A percentile compares a stretch with the other conserved stretches of the same genome.
Conservation (phyloP, 2,113 vertebrate species). For the Anser cygnoides region DNA sequence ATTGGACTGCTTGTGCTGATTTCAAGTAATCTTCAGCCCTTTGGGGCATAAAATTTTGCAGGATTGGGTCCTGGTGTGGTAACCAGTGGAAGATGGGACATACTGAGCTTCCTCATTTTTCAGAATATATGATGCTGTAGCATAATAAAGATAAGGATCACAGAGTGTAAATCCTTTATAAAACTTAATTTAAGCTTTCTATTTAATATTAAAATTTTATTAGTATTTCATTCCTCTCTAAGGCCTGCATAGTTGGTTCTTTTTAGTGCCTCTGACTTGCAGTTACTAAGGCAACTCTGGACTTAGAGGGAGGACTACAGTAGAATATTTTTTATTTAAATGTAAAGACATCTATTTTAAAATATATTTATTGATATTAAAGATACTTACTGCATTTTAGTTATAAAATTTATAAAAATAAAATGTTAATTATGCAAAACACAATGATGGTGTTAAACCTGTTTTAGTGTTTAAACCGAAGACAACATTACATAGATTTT, state of each 20-base stretch:
- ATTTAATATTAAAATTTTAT: constrained; percentile 2
- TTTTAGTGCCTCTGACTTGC: not conserved
- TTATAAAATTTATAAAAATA: not conserved
- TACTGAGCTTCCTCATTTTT: not conserved
- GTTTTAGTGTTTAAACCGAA: not conserved
- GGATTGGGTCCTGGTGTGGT: fast-evolving
- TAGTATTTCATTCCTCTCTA: not conserved
- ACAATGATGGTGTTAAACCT: not conserved
- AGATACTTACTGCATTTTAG: not conserved
- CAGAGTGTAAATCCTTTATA: not conserved
- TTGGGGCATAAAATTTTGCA: not conserved
- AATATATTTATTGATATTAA: not conserved
- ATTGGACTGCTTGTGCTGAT: not conserved
- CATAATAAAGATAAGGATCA: not conserved
- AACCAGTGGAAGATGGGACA: not conserved
- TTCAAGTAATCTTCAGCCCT: not conserved
- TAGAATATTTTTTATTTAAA: constrained; percentile 8
- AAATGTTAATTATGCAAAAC: not conserved
- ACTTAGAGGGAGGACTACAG: not conserved
- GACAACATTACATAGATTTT: not conserved
- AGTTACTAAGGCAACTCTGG: constrained; percentile 29
- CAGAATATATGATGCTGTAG: not conserved
- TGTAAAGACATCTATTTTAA: not conserved
- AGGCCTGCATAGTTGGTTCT: not conserved
- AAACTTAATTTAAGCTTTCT: not conserved